Evolutionary conservation across 2,113 vertebrate genomes (phyloP).

Genomic region (Climacteris rufus): DNA sequence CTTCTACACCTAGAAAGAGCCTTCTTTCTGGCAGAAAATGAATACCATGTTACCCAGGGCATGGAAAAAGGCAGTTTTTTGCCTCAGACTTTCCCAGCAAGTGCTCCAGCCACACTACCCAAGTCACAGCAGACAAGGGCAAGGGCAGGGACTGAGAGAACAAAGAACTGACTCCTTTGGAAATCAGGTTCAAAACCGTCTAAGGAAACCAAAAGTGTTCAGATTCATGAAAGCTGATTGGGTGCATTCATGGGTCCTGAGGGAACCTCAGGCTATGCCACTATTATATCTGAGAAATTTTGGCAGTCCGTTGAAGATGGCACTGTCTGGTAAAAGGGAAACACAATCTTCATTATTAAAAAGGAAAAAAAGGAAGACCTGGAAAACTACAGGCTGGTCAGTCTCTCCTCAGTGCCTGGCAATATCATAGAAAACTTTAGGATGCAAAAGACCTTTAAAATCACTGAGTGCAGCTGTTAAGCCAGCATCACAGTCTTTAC

Average conservation of each 20-base stretch:
- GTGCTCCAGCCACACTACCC: not conserved
- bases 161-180: not conserved
- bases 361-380: not conserved
- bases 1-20: not conserved
- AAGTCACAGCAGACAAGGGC: not conserved
- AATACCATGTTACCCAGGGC: not conserved
- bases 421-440: not conserved
- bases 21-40: not conserved
- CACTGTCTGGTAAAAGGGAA: not conserved
- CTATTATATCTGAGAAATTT: not conserved
- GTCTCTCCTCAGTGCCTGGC: not conserved
- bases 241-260: not conserved
- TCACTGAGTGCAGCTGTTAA: not conserved
- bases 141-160: not conserved
- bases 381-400: not conserved
- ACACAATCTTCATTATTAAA: not conserved
- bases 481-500: not conserved
- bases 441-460: not conserved
- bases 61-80: not conserved
- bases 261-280: not conserved
- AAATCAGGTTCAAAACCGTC: not conserved
- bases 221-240: not conserved
- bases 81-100: not conserved
- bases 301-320: not conserved
- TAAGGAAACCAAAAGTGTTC: not conserved